Evolutionary conservation across 1,140 invertebrate species (phyloP).

Genomic region (Zaprionus ornatus): DNA sequence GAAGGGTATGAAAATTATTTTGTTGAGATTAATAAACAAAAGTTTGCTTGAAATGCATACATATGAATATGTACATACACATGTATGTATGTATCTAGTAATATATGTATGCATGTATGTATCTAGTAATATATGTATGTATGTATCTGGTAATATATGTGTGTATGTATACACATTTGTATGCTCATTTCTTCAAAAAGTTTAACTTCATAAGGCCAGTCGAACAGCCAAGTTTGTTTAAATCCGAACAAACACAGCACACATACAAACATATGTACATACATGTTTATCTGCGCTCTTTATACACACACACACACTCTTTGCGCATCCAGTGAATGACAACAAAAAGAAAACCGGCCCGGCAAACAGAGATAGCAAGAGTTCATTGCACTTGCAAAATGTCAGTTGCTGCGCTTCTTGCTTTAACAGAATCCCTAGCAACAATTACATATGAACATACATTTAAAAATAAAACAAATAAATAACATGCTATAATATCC

Average conservation of each 20-base stretch:
- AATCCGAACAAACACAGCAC: slow-evolving; percentile 40
- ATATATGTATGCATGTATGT: too few species aligned
- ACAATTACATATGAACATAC: slow-evolving; percentile 23
- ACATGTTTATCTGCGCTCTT: too few species aligned
- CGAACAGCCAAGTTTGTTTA: slow-evolving; percentile 40
- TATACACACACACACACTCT: neutral
- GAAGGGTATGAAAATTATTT: too few species aligned
- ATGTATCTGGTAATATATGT: too few species aligned
- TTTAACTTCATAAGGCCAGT: neutral
- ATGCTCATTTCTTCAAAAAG: too few species aligned
- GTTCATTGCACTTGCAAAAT: slow-evolving; percentile 63
- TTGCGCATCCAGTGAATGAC: slow-evolving; percentile 7
- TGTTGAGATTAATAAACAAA: too few species aligned
- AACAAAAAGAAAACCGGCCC: slow-evolving; percentile 30
- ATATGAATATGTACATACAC: too few species aligned
- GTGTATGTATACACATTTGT: slow-evolving; percentile 20
- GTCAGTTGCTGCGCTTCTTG: slow-evolving; percentile 17
- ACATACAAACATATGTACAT: too few species aligned
- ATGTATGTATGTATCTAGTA: too few species aligned
- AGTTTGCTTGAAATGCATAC: too few species aligned
- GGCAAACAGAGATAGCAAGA: slow-evolving; percentile 35
- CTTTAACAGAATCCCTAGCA: neutral
- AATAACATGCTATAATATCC: neutral
- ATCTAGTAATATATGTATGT: too few species aligned
- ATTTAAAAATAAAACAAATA: slow-evolving; percentile 16